Base-by-base conservation (phyloP, 2,888 invertebrate genomes). In the Leucozona laternaria region DNA sequence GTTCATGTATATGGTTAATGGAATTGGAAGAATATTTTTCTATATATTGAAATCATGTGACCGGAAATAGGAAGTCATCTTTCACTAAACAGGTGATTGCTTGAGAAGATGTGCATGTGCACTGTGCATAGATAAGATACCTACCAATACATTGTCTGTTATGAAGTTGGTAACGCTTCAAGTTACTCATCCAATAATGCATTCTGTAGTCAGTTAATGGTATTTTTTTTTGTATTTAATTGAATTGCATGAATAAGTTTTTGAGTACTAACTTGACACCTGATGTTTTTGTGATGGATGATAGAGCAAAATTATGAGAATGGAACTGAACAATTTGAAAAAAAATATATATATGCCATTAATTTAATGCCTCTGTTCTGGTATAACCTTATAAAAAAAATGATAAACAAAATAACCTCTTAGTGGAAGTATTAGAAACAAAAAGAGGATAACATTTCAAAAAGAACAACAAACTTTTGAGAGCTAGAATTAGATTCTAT, bases 11-110 rank as follows among this genome's bases (percentile, higher is more conserved):
- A 37, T 60, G 31, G 37, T 64, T 71, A 71, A 64, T 76, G 76
- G 57, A 77, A 64, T 34, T 70, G 53, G 11, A 25, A 60, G 53
- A 66, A 48, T 15, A 58, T 50, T 72, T 43, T 13, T 25, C 13
- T 25, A 13, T 31, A 34, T 71, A 66, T 34, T 37, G 40, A 77
- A 77, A 57, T 66, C 71, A 66, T 66, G 58, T 31, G 57, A 85
- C 84, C 84, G 84, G 84, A 85, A 80, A 85, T 80, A 45, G 84
- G 84, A 80, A 85, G 77, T 77, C 84, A 85, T 85, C 84, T 85
- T 72, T 71, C 62, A 72, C n/a, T 45, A 53, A 72, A 77, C 84
- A 80, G 84, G 79, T 84, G 84, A 60, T 31, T 62, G 73, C 60
- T n/a, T 31, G 34, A 17, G 48, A 31, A 20, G 50, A 13, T 55